Conservation (phyloP, 1,140 invertebrate genomes). For the Lasaia peninsularis region DNA sequence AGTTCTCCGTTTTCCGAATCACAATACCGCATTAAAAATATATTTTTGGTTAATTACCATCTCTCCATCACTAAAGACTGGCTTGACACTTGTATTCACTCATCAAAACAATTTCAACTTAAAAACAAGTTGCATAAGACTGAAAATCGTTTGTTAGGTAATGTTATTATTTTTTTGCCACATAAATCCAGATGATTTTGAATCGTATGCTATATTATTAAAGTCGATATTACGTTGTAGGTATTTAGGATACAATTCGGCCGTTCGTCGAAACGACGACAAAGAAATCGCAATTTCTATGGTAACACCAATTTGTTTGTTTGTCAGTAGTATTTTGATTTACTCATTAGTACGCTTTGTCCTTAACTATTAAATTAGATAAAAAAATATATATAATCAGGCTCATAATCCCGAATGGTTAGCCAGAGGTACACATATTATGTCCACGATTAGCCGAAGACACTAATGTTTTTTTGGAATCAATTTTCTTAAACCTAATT, state of each 20-base stretch:
- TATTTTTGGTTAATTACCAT: constrained; percentile 28
- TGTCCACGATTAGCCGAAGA: too few relatives aligned
- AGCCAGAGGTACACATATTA: too few relatives aligned
- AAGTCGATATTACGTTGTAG: constrained; percentile 17
- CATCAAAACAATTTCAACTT: constrained; percentile 20
- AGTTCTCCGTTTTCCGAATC: not conserved
- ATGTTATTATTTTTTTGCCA: constrained; percentile 20
- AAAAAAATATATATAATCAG: too few relatives aligned
- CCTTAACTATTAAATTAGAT: too few relatives aligned
- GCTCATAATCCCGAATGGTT: too few relatives aligned
- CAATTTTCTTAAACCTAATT: too few relatives aligned
- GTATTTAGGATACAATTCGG: constrained; percentile 4
- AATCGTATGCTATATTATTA: constrained; percentile 11
- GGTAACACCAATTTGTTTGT: constrained; percentile 21
- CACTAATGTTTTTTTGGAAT: too few relatives aligned
- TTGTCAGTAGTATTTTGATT: constrained; percentile 6
- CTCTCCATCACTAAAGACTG: constrained; percentile 28
- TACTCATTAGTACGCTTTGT: not conserved
- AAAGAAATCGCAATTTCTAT: constrained; percentile 23
- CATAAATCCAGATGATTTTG: constrained; percentile 14
- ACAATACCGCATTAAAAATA: constrained; percentile 11
- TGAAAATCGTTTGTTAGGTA: constrained; percentile 35
- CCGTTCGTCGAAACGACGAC: not conserved
- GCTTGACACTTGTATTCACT: constrained; percentile 14
- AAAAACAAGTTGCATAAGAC: constrained; percentile 32